phyloP scores from a whole-genome alignment of 2,888 invertebrate species.

The Ligdia adustata region DNA sequence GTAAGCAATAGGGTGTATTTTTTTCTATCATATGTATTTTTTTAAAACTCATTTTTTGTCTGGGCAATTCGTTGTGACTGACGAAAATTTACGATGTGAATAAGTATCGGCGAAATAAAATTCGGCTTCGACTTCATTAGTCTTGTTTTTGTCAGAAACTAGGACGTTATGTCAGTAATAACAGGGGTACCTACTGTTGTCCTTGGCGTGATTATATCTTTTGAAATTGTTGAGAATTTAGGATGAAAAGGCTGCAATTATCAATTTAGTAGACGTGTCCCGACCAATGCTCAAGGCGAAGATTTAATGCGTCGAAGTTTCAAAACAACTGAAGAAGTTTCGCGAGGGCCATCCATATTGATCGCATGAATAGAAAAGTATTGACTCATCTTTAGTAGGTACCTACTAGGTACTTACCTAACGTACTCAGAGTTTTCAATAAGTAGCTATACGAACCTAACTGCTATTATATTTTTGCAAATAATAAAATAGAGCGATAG shows the following conservation, averaged over 20 bases:
- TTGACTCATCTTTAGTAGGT: too few relatives aligned
- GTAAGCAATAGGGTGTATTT: constrained; percentile 25
- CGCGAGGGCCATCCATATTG: too few relatives aligned
- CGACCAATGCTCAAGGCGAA: too few relatives aligned
- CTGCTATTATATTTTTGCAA: too few relatives aligned
- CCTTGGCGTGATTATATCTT: constrained; percentile 64
- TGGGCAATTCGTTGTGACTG: constrained; percentile 72
- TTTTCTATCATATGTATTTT: constrained; percentile 35
- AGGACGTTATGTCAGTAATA: constrained; percentile 62
- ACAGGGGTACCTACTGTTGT: constrained; percentile 53
- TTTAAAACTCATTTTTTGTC: constrained; percentile 60
- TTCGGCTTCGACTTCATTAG: constrained; percentile 74
- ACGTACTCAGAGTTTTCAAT: too few relatives aligned
- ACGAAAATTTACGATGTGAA: constrained; percentile 81
- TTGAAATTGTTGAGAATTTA: constrained; percentile 51
- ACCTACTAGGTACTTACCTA: too few relatives aligned
- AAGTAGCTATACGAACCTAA: too few relatives aligned
- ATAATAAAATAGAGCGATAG: too few relatives aligned
- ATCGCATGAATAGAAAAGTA: too few relatives aligned
- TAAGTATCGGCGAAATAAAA: constrained; percentile 73
- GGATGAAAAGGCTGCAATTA: constrained; percentile 41
- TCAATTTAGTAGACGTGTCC: constrained; percentile 17
- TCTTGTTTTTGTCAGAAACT: constrained; percentile 60
- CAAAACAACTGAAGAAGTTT: too few relatives aligned
- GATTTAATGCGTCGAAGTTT: too few relatives aligned